These are phyloP conservation scores for Amphipoea lucens DNA, from an alignment of 2,888 invertebrate species.

Conservation along the genomic window DNA sequence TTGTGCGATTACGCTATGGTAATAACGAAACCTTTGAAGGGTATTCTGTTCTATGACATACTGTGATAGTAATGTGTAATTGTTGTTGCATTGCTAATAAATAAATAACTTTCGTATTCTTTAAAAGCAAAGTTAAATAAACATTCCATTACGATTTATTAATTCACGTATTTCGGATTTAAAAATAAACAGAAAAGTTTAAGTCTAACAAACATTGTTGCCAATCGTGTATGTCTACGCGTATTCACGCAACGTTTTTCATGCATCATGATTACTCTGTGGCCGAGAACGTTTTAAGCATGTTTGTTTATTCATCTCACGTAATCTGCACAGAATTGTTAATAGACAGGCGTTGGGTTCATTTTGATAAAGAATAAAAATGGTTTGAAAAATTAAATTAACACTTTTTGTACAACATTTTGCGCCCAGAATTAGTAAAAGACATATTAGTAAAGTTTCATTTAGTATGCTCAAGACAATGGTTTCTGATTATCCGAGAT, in stretches of 20 bases:
- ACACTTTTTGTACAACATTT: not conserved
- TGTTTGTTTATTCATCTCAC: conserved; percentile 28
- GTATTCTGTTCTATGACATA: too few relatives aligned
- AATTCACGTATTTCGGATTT: not conserved
- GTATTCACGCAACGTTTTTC: conserved; percentile 26
- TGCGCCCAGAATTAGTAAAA: too few relatives aligned
- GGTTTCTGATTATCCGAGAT: not conserved
- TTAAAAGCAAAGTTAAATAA: not conserved
- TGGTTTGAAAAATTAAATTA: not conserved
- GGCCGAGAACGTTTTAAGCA: conserved; percentile 17
- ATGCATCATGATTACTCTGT: conserved; percentile 37
- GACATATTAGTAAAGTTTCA: not conserved
- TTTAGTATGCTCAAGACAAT: not conserved
- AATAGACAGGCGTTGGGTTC: conserved; percentile 8
- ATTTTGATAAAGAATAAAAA: conserved; percentile 6
- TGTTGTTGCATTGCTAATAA: too few relatives aligned
- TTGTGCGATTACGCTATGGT: not conserved
- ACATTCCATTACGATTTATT: not conserved
- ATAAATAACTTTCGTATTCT: not conserved
- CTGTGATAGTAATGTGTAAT: not conserved
- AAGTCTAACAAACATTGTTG: not conserved
- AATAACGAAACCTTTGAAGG: not conserved
- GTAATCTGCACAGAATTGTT: conserved; percentile 24
- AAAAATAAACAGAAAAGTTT: not conserved
- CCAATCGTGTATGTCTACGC: conserved; percentile 10